Evolutionary conservation across 2,888 invertebrate genomes (phyloP).

Genomic region (Bellardia pandia): DNA sequence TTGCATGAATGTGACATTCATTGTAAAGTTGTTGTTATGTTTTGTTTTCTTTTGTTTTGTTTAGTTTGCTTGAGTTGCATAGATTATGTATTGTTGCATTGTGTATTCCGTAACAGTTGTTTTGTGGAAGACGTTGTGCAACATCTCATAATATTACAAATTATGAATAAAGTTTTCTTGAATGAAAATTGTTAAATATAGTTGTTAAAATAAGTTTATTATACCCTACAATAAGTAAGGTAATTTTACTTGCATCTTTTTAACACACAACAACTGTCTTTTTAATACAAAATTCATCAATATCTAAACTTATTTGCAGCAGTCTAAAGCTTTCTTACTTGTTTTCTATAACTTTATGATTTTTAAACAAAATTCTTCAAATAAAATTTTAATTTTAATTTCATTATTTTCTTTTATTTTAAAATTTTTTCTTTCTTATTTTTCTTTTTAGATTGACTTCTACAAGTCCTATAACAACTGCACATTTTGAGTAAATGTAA

Average conservation of each 20-base stretch:
- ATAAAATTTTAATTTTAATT: background rate
- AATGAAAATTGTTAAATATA: background rate
- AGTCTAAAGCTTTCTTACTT: too few species aligned
- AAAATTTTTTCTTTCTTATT: slow-evolving; percentile 42
- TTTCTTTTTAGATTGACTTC: slow-evolving; percentile 81
- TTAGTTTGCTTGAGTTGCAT: background rate
- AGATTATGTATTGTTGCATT: background rate
- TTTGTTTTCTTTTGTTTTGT: background rate
- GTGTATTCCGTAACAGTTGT: background rate
- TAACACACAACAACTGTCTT: too few species aligned
- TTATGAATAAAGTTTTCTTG: slow-evolving; percentile 32
- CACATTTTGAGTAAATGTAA: slow-evolving; percentile 79
- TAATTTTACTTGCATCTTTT: too few species aligned
- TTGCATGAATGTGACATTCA: slow-evolving; percentile 20
- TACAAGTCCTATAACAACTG: slow-evolving; percentile 80
- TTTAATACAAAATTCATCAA: too few species aligned
- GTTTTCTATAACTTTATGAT: too few species aligned
- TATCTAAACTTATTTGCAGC: too few species aligned
- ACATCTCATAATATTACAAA: slow-evolving; percentile 8
- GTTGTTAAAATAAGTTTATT: background rate
- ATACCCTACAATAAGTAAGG: background rate
- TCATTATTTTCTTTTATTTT: background rate
- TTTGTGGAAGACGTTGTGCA: background rate
- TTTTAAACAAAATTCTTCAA: too few species aligned
- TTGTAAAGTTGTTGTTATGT: slow-evolving; percentile 14